A percentile compares a stretch with the other conserved stretches of the same genome.
These are phyloP conservation scores for Zoanthus solanderi DNA, from an alignment of 92 coral and sea anemone genomes.

Conservation along the genomic window DNA sequence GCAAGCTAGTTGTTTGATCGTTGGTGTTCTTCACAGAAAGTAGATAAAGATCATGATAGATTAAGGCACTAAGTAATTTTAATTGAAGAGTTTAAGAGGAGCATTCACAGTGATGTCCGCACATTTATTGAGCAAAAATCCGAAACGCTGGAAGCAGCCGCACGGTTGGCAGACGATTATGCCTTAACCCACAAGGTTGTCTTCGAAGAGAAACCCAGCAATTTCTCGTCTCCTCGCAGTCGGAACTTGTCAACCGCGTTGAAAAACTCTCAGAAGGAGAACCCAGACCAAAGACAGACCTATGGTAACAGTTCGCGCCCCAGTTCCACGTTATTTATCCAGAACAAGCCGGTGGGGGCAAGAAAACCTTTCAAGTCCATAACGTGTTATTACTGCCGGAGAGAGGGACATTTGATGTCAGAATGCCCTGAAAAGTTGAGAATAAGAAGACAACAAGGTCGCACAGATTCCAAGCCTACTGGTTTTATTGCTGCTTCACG, in stretches of 20 bases:
- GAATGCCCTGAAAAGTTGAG: background rate
- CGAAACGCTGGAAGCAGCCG: conserved; percentile 60
- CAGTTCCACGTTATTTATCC: conserved; percentile 11
- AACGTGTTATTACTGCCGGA: conserved; percentile 24
- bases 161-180: conserved; percentile 60
- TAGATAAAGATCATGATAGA: conserved; percentile 50
- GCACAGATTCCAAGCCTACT: conserved; percentile 12
- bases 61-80: conserved; percentile 60
- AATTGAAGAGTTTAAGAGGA: conserved; percentile 66
- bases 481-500: conserved; percentile 30
- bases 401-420: background rate
- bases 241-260: background rate
- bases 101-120: conserved; percentile 60
- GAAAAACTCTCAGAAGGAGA: background rate
- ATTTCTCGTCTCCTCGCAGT: conserved; percentile 6
- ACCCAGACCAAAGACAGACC: conserved; percentile 25
- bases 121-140: conserved; percentile 65
- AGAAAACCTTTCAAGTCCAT: conserved; percentile 14
- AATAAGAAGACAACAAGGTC: background rate
- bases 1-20: conserved; percentile 31
- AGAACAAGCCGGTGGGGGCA: conserved; percentile 22
- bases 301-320: conserved; percentile 22
- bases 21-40: conserved; percentile 57
- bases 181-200: conserved; percentile 60
- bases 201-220: conserved; percentile 33